Conservation (phyloP, 37 sponge, comb jelly and placozoan genomes). For the Bolinopsis microptera region DNA sequence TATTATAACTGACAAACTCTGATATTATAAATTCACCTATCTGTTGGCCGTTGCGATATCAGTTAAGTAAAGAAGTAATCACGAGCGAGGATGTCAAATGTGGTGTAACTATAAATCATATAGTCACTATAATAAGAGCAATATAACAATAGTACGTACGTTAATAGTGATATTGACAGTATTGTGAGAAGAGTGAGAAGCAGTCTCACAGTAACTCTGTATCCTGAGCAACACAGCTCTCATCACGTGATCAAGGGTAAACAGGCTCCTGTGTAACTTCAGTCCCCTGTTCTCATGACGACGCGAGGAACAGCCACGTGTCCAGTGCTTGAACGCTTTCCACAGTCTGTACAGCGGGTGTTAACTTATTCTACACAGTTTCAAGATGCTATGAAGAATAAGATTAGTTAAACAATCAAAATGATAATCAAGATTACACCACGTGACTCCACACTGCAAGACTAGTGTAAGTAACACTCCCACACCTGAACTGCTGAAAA, state of each 20-base stretch:
- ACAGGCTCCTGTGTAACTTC: not conserved
- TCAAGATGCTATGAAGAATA: not conserved
- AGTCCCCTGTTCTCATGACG: not conserved
- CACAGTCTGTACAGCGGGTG: not conserved
- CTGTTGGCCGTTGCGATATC: too few species aligned
- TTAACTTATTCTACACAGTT: not conserved
- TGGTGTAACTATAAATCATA: too few species aligned
- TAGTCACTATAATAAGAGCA: not conserved
- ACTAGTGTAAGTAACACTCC: not conserved
- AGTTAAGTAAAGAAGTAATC: too few species aligned
- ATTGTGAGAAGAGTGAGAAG: not conserved
- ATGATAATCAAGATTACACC: not conserved
- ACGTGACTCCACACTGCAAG: not conserved
- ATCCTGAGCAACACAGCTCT: not conserved
- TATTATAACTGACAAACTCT: too few species aligned
- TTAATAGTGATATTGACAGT: conserved; percentile 41
- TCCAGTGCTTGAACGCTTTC: conserved; percentile 58
- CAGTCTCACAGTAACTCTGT: conserved; percentile 38
- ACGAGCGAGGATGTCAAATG: too few species aligned
- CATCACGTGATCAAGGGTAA: conserved; percentile 3
- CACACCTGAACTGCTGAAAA: conserved; percentile 33
- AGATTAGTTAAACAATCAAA: too few species aligned
- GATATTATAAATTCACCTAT: too few species aligned
- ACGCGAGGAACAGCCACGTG: conserved; percentile 22
- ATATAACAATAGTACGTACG: not conserved